A percentile compares a stretch with the other conserved stretches of the same genome.
phyloP scores from a whole-genome alignment of 2,797 vertebrate species.

The Bufotes viridis region DNA sequence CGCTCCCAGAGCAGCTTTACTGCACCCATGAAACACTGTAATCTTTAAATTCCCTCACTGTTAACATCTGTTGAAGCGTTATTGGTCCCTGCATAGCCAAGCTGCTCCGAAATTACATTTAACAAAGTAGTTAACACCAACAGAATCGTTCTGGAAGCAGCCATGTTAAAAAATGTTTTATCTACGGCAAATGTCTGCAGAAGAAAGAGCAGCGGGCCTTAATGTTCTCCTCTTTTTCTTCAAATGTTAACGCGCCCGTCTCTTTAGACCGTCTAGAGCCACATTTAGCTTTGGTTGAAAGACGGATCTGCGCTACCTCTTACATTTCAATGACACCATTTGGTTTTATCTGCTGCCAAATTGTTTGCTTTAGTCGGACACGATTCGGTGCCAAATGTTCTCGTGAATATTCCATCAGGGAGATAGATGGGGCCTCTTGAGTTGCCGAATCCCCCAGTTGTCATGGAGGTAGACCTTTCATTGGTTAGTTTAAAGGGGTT shows the following conservation, averaged over 20 bases:
- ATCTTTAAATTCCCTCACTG: conserved; percentile 96
- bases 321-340: conserved; percentile 18
- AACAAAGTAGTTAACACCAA: conserved; percentile 83
- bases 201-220: background rate
- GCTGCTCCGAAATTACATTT: conserved; percentile 83
- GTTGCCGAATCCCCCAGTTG: background rate
- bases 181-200: conserved; percentile 48
- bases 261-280: conserved; percentile 56
- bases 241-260: conserved; percentile 35
- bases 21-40: conserved; percentile 88
- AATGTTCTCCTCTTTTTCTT: conserved; percentile 43
- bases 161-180: conserved; percentile 74
- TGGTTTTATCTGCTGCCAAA: conserved; percentile 16
- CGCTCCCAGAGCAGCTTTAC: conserved; percentile 92
- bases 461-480: conserved; percentile 4
- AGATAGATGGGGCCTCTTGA: conserved; percentile 16
- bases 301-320: conserved; percentile 18
- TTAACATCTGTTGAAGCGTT: conserved; percentile 98
- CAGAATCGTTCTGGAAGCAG: conserved; percentile 78
- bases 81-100: conserved; percentile 89
- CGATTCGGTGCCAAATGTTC: conserved; percentile 39
- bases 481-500: conserved; percentile 28
- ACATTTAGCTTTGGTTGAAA: conserved; percentile 42
- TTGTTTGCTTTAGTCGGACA: conserved; percentile 42
- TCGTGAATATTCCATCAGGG: background rate